Base-by-base conservation (phyloP, 1,140 invertebrate genomes). In the Lucilia cuprina region DNA sequence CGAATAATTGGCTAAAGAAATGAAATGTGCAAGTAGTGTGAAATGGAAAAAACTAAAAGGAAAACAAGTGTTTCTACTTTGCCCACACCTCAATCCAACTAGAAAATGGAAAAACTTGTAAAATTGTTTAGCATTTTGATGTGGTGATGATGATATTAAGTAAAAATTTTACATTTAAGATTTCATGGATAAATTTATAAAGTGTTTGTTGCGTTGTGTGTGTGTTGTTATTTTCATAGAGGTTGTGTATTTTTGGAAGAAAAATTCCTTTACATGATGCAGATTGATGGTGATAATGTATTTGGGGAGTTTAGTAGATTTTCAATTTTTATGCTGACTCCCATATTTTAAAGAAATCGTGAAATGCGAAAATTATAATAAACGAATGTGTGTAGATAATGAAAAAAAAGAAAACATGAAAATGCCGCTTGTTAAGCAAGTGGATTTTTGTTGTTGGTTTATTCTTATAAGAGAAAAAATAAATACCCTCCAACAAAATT, bases 51-150 rank as follows among this genome's bases (percentile, higher is more conserved):
- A 41, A 41, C 2, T 7, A 41, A 41, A 41, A 21, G 65, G n/a
- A 70, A 70, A 70, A 70, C 65, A 70, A 70, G 65, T 70, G 65
- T 70, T 21, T 70, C 65, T 70, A 21, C 65, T 70, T 70, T 70
- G 65, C 65, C 65, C 19, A 70, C 65, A 70, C 65, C 65, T 70
- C 65, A 10, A n/a, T 21, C 9, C 5, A 21, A 21, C 19, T 70
- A 19, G n/a, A 60, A 60, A 60, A 41, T 10, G 50, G 49, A 49
- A 55, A 17, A 55, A 17, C 17, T 13, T 55, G 50, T 14, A 49
- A 14, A 55, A 12, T 1, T 55, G 50, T 55, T 55, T 4, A 55
- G 10, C 10, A 55, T 55, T 55, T 7, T 55, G 2, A 4, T 55
- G 17, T 17, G 12, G 50, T 55, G 50, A 30, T 30, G 25, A 30